Base-by-base conservation (phyloP, 1,140 invertebrate species). In the Adoxophyes honmai region DNA sequence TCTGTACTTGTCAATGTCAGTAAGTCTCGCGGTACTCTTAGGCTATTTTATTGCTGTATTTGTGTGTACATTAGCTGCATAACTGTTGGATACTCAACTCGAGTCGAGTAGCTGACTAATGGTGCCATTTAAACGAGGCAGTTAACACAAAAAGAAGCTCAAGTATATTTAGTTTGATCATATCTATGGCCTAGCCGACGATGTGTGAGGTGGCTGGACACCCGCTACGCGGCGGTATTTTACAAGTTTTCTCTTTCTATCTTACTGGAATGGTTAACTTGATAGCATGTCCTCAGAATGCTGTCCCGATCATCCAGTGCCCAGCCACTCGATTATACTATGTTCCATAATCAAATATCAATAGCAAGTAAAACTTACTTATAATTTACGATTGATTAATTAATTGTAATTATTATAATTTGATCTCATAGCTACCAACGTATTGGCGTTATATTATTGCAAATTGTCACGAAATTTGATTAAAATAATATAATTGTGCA, bases 371-470 rank as follows among this genome's bases (percentile, higher is more conserved):
- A 33, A 9, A 48, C 42, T 33, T 11, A 48, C 42, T 33, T 48
- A 48, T 48, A 48, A 48, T 48, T 48, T 48, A 33, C 42, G 42
- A 48, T 33, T 48, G 21, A 21, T 44, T 21, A 48, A 48, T 52
- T 15, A 39, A 59, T 33, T 34, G 52, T 42, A 14, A 34, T 42
- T 59, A 16, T 48, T 52, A 59, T 59, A 33, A 63, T 66, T 67
- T 84, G 81, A 85, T 85, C 81, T 85, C 81, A 84, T 73, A 72
- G 70, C 66, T 74, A 70, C 72, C 71, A 71, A 78, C 69, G 70
- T 75, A 62, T 70, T 76, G 72, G 74, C 70, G 69, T 70, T 65
- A 52, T 60, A 53, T 36, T 60, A 68, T 71, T 67, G 61, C 60
- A 66, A 57, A 72, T 66, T 60, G 55, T 64, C 66, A 68, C 57